These are phyloP conservation scores for Lepus timidus DNA, from an alignment of 2,113 vertebrate genomes.

Conservation along the genomic window DNA sequence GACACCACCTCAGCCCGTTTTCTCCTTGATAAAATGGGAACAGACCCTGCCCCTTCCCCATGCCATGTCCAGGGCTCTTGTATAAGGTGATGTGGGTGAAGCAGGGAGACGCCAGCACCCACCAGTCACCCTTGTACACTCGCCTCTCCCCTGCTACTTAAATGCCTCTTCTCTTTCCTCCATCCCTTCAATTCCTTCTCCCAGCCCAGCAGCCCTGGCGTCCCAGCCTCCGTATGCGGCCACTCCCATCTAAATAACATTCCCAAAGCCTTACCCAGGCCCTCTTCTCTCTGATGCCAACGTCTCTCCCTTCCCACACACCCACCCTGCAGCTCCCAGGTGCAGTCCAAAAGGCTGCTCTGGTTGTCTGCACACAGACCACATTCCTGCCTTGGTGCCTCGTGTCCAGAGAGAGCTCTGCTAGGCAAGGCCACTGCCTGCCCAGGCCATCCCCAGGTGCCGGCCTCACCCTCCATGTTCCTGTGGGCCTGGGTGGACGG, in stretches of 20 bases:
- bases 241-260: background rate
- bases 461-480: fast-evolving
- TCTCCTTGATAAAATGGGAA: background rate
- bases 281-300: background rate
- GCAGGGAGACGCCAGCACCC: background rate
- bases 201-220: background rate
- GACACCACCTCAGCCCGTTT: background rate
- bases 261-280: background rate
- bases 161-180: background rate
- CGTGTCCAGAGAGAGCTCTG: background rate
- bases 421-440: background rate
- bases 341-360: background rate
- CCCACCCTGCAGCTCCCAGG: fast-evolving
- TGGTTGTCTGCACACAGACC: background rate
- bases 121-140: background rate
- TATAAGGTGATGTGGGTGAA: background rate
- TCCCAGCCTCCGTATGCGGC: background rate
- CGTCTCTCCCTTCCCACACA: background rate
- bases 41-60: fast-evolving
- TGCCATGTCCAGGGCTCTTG: background rate
- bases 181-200: background rate
- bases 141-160: background rate
- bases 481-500: background rate
- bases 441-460: background rate
- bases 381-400: background rate